These are phyloP conservation scores for Zosterops pallidus DNA, from an alignment of 2,113 vertebrate species.

Conservation along the genomic window DNA sequence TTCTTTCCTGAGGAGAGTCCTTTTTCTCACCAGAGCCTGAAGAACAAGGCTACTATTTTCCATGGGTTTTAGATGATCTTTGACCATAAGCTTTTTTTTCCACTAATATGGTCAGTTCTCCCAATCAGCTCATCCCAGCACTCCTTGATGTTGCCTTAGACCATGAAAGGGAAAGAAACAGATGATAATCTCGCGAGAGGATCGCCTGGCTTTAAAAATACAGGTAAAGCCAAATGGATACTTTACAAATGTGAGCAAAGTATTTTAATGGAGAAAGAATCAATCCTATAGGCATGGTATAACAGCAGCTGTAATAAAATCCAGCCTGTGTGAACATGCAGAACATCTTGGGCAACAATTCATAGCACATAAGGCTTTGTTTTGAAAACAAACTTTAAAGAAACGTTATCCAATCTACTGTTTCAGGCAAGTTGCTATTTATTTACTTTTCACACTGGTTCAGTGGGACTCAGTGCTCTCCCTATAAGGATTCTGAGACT, in stretches of 20 bases:
- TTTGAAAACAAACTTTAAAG: neutral
- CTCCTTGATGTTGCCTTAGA: neutral
- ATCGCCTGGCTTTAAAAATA: neutral
- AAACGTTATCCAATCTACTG: neutral
- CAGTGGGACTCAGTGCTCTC: neutral
- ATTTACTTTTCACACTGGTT: neutral
- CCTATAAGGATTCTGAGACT: neutral
- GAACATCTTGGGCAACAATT: neutral
- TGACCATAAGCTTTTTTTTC: neutral
- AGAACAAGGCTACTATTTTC: neutral
- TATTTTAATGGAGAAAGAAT: neutral
- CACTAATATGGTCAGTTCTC: neutral
- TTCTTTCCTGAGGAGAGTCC: neutral
- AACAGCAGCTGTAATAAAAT: neutral
- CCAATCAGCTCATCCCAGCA: neutral
- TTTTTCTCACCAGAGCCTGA: neutral
- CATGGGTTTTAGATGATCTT: neutral
- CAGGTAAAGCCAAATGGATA: neutral
- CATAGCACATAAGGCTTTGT: neutral
- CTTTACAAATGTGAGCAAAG: neutral
- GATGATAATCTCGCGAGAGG: neutral
- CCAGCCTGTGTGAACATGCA: neutral
- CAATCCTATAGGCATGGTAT: neutral
- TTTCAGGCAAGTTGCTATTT: neutral
- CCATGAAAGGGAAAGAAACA: neutral